Percentiles rank a stretch among this genome's conserved stretches.
phyloP scores from a whole-genome alignment of 2,888 invertebrate genomes.

The Noctua janthe region DNA sequence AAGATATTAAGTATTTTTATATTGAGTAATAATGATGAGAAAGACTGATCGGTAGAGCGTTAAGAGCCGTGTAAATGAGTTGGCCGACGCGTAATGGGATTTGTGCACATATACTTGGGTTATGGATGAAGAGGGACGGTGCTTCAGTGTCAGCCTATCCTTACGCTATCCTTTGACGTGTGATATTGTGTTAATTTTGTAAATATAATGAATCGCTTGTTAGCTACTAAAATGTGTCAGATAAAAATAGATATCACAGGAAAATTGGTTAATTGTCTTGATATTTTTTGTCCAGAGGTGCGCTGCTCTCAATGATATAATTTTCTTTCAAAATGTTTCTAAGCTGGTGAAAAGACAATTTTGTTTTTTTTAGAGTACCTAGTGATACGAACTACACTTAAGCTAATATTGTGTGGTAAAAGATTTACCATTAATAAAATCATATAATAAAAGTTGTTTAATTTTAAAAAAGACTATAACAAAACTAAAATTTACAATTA shows the following conservation, averaged over 20 bases:
- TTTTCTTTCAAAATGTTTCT: slow-evolving; percentile 49
- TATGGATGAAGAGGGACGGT: slow-evolving; percentile 27
- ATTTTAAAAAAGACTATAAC: slow-evolving; percentile 30
- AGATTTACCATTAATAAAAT: slow-evolving; percentile 76
- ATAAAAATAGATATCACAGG: slow-evolving; percentile 30
- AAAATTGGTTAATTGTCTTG: slow-evolving; percentile 35
- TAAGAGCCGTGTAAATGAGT: slow-evolving; percentile 48
- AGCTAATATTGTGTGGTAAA: slow-evolving; percentile 75
- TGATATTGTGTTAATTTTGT: slow-evolving; percentile 62
- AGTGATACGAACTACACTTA: slow-evolving; percentile 71
- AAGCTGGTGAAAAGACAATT: slow-evolving; percentile 71
- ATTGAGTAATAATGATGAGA: slow-evolving; percentile 52
- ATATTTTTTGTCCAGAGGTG: slow-evolving; percentile 19
- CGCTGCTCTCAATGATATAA: slow-evolving; percentile 42
- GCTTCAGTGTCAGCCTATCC: slow-evolving; percentile 59
- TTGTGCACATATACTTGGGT: slow-evolving; percentile 23
- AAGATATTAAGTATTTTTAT: slow-evolving; percentile 45
- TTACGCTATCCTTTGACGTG: slow-evolving; percentile 62
- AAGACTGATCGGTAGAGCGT: slow-evolving; percentile 65
- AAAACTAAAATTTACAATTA: slow-evolving; percentile 35
- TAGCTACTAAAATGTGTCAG: slow-evolving; percentile 31
- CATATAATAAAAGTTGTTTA: slow-evolving; percentile 59
- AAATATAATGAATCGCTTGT: slow-evolving; percentile 56
- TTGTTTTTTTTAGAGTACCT: slow-evolving; percentile 68
- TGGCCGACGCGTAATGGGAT: slow-evolving; percentile 25